Conservation (phyloP, 2,113 vertebrate species). For the Macroglossus sobrinus region DNA sequence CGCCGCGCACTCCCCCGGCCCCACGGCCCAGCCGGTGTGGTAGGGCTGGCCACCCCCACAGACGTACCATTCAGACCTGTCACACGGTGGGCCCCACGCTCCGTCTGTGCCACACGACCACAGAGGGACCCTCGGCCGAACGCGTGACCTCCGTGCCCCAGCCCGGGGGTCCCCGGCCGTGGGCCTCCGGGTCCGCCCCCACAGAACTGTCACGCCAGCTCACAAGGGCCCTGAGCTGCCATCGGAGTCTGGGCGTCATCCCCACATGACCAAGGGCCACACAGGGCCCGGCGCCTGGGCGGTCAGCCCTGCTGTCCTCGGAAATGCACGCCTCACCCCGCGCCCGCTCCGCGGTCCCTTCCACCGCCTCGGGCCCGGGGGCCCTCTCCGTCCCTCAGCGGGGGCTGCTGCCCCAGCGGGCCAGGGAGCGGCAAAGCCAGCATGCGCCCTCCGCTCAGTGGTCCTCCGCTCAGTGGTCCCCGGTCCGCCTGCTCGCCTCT, state of each 20-base stretch:
- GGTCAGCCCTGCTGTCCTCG: accelerated
- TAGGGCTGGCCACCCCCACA: background rate
- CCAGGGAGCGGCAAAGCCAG: accelerated
- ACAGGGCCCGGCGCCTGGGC: background rate
- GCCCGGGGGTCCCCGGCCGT: background rate
- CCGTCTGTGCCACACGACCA: background rate
- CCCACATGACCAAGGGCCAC: background rate
- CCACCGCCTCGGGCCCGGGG: accelerated
- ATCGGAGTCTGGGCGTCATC: background rate
- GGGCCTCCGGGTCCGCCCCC: background rate
- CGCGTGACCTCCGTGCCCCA: background rate
- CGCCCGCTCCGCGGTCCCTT: background rate
- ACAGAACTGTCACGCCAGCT: accelerated
- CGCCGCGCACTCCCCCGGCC: background rate
- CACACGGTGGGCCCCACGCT: accelerated
- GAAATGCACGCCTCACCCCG: accelerated
- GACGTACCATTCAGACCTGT: accelerated
- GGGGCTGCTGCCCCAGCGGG: background rate
- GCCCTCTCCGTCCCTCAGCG: accelerated
- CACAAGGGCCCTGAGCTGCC: background rate
- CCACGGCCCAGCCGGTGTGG: accelerated
- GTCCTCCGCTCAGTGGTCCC: background rate
- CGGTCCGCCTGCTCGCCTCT: background rate
- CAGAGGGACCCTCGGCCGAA: background rate
- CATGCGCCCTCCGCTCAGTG: background rate